Base-by-base conservation (phyloP, 2,113 vertebrate genomes). In the Trogon melanurus region DNA sequence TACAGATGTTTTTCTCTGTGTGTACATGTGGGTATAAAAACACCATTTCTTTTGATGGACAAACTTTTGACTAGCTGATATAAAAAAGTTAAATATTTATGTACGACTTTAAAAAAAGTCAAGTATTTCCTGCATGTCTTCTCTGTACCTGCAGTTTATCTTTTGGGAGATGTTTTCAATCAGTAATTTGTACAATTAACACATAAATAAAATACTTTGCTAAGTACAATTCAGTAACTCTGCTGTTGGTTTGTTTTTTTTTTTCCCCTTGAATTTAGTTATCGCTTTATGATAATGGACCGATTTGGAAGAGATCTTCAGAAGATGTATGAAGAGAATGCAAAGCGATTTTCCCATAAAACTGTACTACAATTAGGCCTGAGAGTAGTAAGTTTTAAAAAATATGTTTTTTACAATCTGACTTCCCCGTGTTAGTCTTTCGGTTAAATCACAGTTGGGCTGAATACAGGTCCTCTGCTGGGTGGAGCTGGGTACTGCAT, bases 201-300 rank as follows among this genome's bases (percentile, higher is more conserved):
- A 44, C 0, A 6, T 10, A 65, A 20, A n/a, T 65, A 89, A 89
- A 82, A 36, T 75, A 56, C 5, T 81, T 66, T 56, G 6, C 27
- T 26, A 51, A 66, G 19, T 58, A 22, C 10, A 26, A 6, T 47
- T 89, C 56, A 73, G 56, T 88, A 80, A 80, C 48, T 53, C 89
- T 84, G 5, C 48, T 69, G 25, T 5, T 58, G 48, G 57, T 51
- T 71, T 65, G 47, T 69, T 66, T 48, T 38, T 7, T 67, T 57
- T 45, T 51, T 8, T 10, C 21, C 14, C 27, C 14, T 73, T 80
- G 66, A 21, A 91, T 97, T 94, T 89, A 99, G 99, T 92, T 99
- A 99, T 41, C 98, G 99, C 80, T 99, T 99, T 98, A 99, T 99
- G 99, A 98, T 99, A 69, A 99, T 99, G 96, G 99, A 99, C 95